These are phyloP conservation scores for Tenthredo amoena DNA, from an alignment of 2,888 invertebrate genomes.

Conservation along the genomic window DNA sequence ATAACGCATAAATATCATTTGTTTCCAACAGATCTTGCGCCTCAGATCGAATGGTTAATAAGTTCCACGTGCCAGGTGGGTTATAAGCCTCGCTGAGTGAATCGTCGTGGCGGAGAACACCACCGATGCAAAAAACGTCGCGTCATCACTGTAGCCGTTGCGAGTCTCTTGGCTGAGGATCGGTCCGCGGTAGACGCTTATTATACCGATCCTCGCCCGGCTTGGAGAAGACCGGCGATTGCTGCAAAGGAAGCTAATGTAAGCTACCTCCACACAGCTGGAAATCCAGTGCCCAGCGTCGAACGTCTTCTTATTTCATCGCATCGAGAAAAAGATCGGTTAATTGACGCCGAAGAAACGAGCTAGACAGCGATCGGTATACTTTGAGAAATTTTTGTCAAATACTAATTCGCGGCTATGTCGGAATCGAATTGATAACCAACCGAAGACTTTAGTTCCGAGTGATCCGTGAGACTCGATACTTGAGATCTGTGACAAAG, in stretches of 20 bases:
- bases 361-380: not conserved
- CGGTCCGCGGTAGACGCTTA: constrained; percentile 49
- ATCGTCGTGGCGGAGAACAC: constrained; percentile 22
- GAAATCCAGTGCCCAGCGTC: not conserved
- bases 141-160: constrained; percentile 43
- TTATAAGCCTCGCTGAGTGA: constrained; percentile 41
- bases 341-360: not conserved
- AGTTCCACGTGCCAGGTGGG: constrained; percentile 32
- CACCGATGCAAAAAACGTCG: constrained; percentile 47
- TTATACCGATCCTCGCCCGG: constrained; percentile 46
- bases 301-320: constrained; percentile 12
- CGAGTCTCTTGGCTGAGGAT: constrained; percentile 24
- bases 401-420: not conserved
- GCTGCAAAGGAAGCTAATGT: constrained; percentile 37
- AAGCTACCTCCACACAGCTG: constrained; percentile 47
- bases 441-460: not conserved
- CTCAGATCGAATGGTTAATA: constrained; percentile 8
- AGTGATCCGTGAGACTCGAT: not conserved
- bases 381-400: not conserved
- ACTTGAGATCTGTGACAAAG: not conserved
- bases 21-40: not conserved
- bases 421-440: not conserved
- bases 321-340: not conserved
- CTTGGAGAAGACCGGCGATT: constrained; percentile 44
- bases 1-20: not conserved